Base-by-base conservation (phyloP, 2,888 invertebrate genomes). In the Drosophila anceps region DNA sequence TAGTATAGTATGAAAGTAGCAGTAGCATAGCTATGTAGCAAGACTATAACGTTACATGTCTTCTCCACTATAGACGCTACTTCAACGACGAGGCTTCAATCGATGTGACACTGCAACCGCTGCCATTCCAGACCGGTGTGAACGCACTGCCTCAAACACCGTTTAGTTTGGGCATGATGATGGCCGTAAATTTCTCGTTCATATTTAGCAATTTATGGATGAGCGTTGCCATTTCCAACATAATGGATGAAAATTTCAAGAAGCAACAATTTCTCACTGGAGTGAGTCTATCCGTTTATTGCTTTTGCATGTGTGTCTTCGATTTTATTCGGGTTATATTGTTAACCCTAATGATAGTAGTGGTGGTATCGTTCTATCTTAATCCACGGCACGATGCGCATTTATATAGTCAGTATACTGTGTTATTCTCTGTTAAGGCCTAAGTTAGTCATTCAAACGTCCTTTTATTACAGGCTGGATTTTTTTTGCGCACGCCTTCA, bases 281-380 rank as follows among this genome's bases (percentile, higher is more conserved):
- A 20, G 60, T 73, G 1, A 46, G 69, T 0, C 43, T 71, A 1
- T 24, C 10, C 2, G 54, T 59, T 8, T 82, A 73, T 39, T 60
- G 71, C 53, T 0, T 50, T 0, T 15, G 73, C 10, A 27, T 67
- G 3, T 6, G 54, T 1, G 0, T 77, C 0, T 84, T 75, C 12
- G 89, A 79, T 46, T 0, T 65, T 0, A 0, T 68, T 4, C 48
- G 61, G 2, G 20, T 71, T 27, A 1, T 58, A 0, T 1, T 75
- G 18, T 37, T 53, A 8, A 43, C 43, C 12, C 0, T 73, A 24
- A 93, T 18, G 93, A 94, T 75, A 1, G 18, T 76, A 20, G 0
- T 61, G 4, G 13, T 77, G 37, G 58, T 71, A 8, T 13, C 53
- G 8, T 0, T 73, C 1, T 81, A 68, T 27, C 7, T 75, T 4